Evolutionary conservation across 2,888 invertebrate genomes (phyloP).

Genomic region (Tetranychus truncatus): DNA sequence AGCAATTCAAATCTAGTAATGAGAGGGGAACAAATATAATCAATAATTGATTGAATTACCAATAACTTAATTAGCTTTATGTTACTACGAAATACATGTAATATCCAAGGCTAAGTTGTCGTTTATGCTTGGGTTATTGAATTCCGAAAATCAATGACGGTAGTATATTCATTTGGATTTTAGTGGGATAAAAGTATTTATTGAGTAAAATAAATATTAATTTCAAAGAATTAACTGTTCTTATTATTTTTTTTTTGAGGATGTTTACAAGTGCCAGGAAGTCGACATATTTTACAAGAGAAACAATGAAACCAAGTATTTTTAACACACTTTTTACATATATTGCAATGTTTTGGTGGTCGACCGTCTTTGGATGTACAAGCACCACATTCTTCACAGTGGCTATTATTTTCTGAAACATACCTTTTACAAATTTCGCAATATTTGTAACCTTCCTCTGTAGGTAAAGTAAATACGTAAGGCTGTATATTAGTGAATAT

Average conservation of each 20-base stretch:
- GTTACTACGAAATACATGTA: too few species aligned
- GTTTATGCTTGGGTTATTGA: too few species aligned
- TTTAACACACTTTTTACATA: constrained; percentile 50
- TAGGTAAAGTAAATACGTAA: constrained; percentile 37
- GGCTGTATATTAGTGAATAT: constrained; percentile 62
- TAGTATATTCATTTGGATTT: too few species aligned
- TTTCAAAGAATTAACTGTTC: too few species aligned
- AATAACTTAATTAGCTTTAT: too few species aligned
- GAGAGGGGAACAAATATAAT: too few species aligned
- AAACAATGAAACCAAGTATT: constrained; percentile 5
- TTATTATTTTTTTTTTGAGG: not conserved
- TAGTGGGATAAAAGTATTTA: too few species aligned
- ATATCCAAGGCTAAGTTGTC: too few species aligned
- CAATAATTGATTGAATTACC: too few species aligned
- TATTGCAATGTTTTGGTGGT: constrained; percentile 47
- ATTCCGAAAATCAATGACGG: too few species aligned
- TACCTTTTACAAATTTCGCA: constrained; percentile 54
- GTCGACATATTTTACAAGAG: not conserved
- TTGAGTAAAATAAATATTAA: too few species aligned
- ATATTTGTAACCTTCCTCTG: constrained; percentile 47
- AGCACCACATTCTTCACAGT: constrained; percentile 51
- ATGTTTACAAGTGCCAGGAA: not conserved
- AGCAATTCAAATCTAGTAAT: too few species aligned
- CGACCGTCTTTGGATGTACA: constrained; percentile 58
- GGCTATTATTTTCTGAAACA: constrained; percentile 47